Evolutionary conservation across 1,140 invertebrate species (phyloP).

Genomic region (Potamilus streckersoni): DNA sequence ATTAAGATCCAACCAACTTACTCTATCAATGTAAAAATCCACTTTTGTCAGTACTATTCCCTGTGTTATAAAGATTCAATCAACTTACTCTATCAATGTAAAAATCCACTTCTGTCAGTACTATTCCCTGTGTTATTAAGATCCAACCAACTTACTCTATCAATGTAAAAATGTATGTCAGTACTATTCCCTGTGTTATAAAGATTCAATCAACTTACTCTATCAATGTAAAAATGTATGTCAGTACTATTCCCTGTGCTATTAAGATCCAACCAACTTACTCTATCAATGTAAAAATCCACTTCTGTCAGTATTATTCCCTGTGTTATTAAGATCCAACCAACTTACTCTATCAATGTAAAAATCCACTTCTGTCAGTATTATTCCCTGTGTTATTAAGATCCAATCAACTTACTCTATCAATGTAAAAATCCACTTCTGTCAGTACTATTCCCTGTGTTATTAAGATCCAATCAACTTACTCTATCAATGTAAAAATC

Average conservation of each 20-base stretch:
- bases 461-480: neutral
- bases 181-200: too few relatives aligned
- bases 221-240: constrained; percentile 99
- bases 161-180: constrained; percentile 99
- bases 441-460: too few relatives aligned
- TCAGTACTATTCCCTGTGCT: too few relatives aligned
- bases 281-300: constrained; percentile 98
- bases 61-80: too few relatives aligned
- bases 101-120: constrained; percentile 99
- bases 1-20: constrained; percentile 26
- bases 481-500: constrained; percentile 98
- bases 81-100: constrained; percentile 89
- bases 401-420: constrained; percentile 73
- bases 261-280: constrained; percentile 26
- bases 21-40: constrained; percentile 98
- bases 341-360: constrained; percentile 89
- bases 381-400: too few relatives aligned
- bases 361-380: constrained; percentile 99
- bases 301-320: too few relatives aligned
- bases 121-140: too few relatives aligned
- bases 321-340: too few relatives aligned
- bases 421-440: constrained; percentile 99
- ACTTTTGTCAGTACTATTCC: too few relatives aligned
- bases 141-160: constrained; percentile 73
- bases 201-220: constrained; percentile 64